Evolutionary conservation across 2,797 vertebrate genomes (phyloP).

Genomic region (Arctocebus calabarensis): DNA sequence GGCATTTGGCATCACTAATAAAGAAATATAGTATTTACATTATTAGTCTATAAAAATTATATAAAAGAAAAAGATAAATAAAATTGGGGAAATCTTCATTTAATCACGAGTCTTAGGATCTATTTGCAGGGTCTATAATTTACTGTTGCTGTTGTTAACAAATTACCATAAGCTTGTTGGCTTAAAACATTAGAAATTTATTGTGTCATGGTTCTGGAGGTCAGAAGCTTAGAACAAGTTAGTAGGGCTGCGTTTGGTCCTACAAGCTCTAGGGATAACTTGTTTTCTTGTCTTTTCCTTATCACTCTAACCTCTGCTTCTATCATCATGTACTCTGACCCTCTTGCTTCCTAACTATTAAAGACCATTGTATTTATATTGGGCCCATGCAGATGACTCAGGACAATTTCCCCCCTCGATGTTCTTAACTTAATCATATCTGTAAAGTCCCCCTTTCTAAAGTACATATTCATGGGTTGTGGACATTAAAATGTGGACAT

Average conservation of each 20-base stretch:
- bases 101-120: background rate
- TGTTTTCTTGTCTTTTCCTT: background rate
- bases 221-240: background rate
- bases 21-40: background rate
- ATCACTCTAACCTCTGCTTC: background rate
- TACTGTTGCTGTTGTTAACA: background rate
- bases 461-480: background rate
- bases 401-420: background rate
- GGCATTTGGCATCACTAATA: background rate
- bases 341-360: background rate
- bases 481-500: background rate
- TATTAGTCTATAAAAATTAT: background rate
- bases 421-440: background rate
- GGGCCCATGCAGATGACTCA: background rate
- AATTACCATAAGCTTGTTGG: background rate
- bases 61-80: conserved; percentile 15
- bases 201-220: background rate
- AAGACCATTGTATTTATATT: background rate
- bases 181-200: background rate
- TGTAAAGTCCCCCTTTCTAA: background rate
- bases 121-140: background rate
- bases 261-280: background rate
- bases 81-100: conserved; percentile 45
- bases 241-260: background rate
- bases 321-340: background rate